phyloP scores from a whole-genome alignment of 1,140 invertebrate genomes.

The Trichonephila clavata region DNA sequence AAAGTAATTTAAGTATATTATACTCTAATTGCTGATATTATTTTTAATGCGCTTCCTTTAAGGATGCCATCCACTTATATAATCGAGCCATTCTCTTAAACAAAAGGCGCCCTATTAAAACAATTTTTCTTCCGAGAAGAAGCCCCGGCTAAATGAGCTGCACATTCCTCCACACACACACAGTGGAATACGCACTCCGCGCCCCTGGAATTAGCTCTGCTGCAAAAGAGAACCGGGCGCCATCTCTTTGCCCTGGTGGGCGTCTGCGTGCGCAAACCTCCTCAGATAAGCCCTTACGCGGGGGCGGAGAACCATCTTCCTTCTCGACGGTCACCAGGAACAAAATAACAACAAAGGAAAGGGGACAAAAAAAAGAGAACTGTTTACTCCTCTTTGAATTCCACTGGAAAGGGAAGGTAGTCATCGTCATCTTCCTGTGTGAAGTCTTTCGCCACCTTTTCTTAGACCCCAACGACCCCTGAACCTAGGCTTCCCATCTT shows the following conservation, averaged over 20 bases:
- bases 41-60: too few species aligned
- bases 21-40: too few species aligned
- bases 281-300: slow-evolving; percentile 2
- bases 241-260: slow-evolving; percentile 11
- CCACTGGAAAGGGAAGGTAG: background rate
- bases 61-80: too few species aligned
- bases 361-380: background rate
- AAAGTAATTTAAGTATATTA: too few species aligned
- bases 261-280: slow-evolving; percentile 49
- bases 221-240: slow-evolving; percentile 34
- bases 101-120: background rate
- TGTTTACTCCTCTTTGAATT: background rate
- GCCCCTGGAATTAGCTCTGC: slow-evolving; percentile 40
- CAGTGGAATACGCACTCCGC: background rate
- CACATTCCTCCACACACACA: background rate
- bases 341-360: background rate
- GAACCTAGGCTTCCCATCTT: background rate
- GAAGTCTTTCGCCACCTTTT: background rate
- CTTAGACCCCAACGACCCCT: background rate
- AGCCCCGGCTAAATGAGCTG: slow-evolving; percentile 40
- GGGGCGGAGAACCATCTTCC: background rate
- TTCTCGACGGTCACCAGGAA: background rate
- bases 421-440: background rate
- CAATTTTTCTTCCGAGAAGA: background rate
- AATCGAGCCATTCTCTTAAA: background rate